Percentiles rank a stretch among this genome's conserved stretches.
These are phyloP conservation scores for Brachymystax lenok DNA, from an alignment of 2,797 vertebrate species.

Conservation along the genomic window DNA sequence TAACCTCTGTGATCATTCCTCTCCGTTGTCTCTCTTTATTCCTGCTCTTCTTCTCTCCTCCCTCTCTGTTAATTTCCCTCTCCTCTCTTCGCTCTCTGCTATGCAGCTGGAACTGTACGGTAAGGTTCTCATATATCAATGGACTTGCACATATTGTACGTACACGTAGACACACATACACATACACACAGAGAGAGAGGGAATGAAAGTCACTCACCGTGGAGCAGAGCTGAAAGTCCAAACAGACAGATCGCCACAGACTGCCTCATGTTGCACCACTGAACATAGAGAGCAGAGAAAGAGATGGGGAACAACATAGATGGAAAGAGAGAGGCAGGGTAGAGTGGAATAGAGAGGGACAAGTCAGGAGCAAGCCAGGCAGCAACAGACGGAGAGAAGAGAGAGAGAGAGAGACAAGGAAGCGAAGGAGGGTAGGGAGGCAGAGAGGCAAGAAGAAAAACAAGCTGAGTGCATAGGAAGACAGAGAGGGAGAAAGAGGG, in stretches of 20 bases:
- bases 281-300: slow-evolving; percentile 25
- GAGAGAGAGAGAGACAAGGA: slow-evolving; percentile 18
- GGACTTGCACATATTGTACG: not conserved
- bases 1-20: too few species aligned
- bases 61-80: not conserved
- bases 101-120: not conserved
- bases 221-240: slow-evolving; percentile 63
- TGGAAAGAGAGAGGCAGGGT: not conserved
- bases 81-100: not conserved
- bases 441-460: slow-evolving; percentile 14
- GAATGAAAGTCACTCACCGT: slow-evolving; percentile 65
- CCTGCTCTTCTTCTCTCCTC: not conserved
- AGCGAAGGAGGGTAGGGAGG: slow-evolving; percentile 28
- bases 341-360: slow-evolving; percentile 1
- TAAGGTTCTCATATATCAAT: not conserved
- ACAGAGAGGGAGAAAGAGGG: slow-evolving; percentile 35
- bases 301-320: slow-evolving; percentile 27
- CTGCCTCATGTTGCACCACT: slow-evolving; percentile 69
- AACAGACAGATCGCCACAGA: slow-evolving; percentile 61
- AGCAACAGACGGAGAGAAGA: slow-evolving; percentile 16
- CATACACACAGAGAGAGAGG: slow-evolving; percentile 22
- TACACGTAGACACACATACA: slow-evolving; percentile 25
- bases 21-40: not conserved
- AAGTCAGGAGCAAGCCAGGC: slow-evolving; percentile 5
- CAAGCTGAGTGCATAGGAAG: not conserved